Evolutionary conservation across 1,140 invertebrate species (phyloP).

Genomic region (Pseudobourletiella spinata): DNA sequence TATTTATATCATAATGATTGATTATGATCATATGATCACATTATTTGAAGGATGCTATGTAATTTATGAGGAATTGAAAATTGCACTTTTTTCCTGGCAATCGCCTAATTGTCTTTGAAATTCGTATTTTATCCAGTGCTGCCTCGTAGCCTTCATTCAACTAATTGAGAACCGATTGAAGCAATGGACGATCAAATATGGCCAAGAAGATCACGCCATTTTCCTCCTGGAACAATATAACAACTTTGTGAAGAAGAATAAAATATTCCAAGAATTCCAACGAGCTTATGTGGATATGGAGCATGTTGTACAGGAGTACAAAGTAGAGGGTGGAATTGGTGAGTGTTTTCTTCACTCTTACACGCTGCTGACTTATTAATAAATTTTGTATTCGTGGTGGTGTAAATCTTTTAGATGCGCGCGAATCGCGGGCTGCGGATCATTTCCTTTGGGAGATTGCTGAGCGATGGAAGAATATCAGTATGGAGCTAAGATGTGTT

Average conservation of each 20-base stretch:
- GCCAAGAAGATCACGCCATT: conserved; percentile 68
- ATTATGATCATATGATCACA: too few species aligned
- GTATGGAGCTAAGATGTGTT: conserved; percentile 78
- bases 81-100: too few species aligned
- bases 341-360: too few species aligned
- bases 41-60: too few species aligned
- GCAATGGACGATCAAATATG: conserved; percentile 82
- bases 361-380: too few species aligned
- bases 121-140: conserved; percentile 57
- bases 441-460: conserved; percentile 74
- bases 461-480: conserved; percentile 79
- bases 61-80: too few species aligned
- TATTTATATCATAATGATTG: too few species aligned
- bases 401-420: conserved; percentile 48
- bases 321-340: conserved; percentile 70
- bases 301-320: conserved; percentile 82
- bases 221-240: conserved; percentile 78
- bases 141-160: conserved; percentile 79
- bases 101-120: too few species aligned
- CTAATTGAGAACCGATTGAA: conserved; percentile 79
- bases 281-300: conserved; percentile 85
- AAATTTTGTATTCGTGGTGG: background rate
- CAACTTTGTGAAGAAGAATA: conserved; percentile 81
- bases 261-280: conserved; percentile 89
- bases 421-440: conserved; percentile 67